Evolutionary conservation across 2,888 invertebrate species (phyloP), one percentile per base, ranked within the genome.

Genomic region (Mythimna loreyi): DNA sequence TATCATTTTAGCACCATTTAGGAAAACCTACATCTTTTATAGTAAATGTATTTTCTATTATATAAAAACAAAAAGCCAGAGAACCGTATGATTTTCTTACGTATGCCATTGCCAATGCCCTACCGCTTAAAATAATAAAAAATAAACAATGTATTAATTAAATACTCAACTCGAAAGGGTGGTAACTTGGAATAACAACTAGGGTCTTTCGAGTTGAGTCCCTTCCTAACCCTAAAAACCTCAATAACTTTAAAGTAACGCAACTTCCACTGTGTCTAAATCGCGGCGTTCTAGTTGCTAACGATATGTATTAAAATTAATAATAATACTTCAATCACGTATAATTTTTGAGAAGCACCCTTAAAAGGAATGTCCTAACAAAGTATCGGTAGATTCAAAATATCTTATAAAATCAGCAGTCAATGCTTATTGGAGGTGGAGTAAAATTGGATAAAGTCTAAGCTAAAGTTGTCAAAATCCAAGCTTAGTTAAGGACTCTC

Each of bases 1-100:
- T 33, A 28, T 23, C 0, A 13, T 8, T 45, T 45, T 55, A 67
- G 64, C 55, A 65, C 67, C 45, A 55, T 55, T 47, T 23, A 21
- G 13, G 47, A 36, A 47, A 53, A 19, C 53, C 16, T 53, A 53
- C 25, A 19, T 30, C 8, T 25, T 53, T 19, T 40, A 8, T 33
- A 13, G 8, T 52, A 52, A 52, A 53, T 33, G 43, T 33, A 45
- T 16, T 36, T n/a, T 40, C 23, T 63, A n/a, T 45, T 30, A 16
- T 45, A 33, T 2, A 3, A 52, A 40, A 1, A 43, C 40, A 65
- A 40, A 23, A 43, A 16, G 28, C 7, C 11, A 52, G 50, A 63
- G 52, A 63, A n/a, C 62, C 40, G 3, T 21, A 49, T 21, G 28
- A 60, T 21, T 36, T 59, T 25, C 6, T 25, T 33, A 45, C 21